Evolutionary conservation across 2,113 vertebrate species (phyloP), one percentile per base, ranked within the genome.

Genomic region (Amphilophus citrinellus): DNA sequence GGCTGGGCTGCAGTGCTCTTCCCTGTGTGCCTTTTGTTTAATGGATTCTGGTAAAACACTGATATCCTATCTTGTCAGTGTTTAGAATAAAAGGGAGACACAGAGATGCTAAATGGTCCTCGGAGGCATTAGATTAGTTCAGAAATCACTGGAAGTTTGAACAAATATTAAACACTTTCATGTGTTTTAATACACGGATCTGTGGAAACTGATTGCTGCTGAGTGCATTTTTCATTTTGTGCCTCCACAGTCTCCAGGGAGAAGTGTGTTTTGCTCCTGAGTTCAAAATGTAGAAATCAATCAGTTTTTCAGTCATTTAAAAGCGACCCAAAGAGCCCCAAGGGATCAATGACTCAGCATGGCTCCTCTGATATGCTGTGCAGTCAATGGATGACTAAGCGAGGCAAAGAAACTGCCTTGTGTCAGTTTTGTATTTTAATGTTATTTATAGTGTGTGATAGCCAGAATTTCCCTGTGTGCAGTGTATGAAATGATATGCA

Each of bases 11-110:
- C 11, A 8, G 56, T 63, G 75, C 61, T 57, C n/a, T 42, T 76
- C 22, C 66, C 13, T 71, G 30, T 80, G 68, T 60, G 61, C 59
- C 9, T 71, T 56, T 6, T 83, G 84, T 90, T 86, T 89, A 83
- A 84, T 82, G 87, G 83, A 79, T 73, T 53, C 87, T 85, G 89
- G 62, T 27, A 80, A 87, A 86, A 90, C 90, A 83, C 81, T 84
- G 92, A 87, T 88, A 89, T 2, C 47, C 22, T 84, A 84, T 87
- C 83, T 84, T 11, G 20, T 66, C 35, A 11, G 32, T 22, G 68
- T 80, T 77, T 44, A 24, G 44, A 61, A 39, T 32, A 11, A 79
- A 84, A 42, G 6, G 39, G 66, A 77, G 61, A 80, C 10, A 15
- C 8, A 1, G 14, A 11, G 60, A 77, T 58, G 39, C 57, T 57